Evolutionary conservation across 2,113 vertebrate genomes (phyloP).

Genomic region (Eonycteris spelaea): DNA sequence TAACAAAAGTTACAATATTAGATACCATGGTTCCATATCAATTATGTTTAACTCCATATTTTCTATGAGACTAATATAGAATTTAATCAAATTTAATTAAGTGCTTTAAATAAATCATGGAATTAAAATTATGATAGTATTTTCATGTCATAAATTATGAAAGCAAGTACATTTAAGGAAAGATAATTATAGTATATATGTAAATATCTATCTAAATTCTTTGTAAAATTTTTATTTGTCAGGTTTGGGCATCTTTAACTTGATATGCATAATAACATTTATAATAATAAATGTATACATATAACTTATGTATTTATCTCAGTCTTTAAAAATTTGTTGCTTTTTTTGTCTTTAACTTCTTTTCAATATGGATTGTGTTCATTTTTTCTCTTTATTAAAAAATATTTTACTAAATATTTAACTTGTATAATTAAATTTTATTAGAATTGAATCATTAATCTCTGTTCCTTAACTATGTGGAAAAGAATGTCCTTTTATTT

Average conservation of each 20-base stretch:
- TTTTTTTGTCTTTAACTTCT: not conserved
- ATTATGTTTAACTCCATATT: not conserved
- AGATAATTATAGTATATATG: not conserved
- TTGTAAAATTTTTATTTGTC: not conserved
- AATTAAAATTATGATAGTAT: not conserved
- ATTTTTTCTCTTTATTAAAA: not conserved
- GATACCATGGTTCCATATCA: too few relatives aligned
- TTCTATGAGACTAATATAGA: not conserved
- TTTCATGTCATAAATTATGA: not conserved
- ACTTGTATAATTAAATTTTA: not conserved
- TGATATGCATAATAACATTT: not conserved
- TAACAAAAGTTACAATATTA: not conserved
- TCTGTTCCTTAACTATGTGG: not conserved
- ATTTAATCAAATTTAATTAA: not conserved
- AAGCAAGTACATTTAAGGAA: not conserved
- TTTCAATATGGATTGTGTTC: not conserved
- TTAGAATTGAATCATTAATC: not conserved
- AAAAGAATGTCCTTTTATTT: too few relatives aligned
- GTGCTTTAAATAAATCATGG: not conserved
- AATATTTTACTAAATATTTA: not conserved
- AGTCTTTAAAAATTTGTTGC: not conserved
- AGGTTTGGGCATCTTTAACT: not conserved
- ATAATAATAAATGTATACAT: not conserved
- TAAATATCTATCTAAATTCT: not conserved
- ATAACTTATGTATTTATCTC: not conserved